These are phyloP conservation scores for Oreotrochilus melanogaster DNA, from an alignment of 2,113 vertebrate species.

Conservation along the genomic window DNA sequence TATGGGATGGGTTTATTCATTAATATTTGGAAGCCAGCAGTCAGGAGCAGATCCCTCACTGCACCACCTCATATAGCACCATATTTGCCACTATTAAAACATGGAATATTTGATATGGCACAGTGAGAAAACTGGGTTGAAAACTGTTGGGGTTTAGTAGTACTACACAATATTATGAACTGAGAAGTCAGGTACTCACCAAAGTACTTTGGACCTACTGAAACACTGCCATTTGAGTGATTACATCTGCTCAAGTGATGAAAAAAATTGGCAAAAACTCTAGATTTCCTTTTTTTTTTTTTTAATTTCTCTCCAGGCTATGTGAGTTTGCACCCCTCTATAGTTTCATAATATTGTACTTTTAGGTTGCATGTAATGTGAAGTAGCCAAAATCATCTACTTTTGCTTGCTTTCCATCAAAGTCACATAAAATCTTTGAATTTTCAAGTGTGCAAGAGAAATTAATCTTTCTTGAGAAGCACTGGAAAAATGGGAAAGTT, in stretches of 20 bases:
- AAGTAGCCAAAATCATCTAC: background rate
- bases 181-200: background rate
- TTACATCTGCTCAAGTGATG: slow-evolving; percentile 47
- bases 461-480: background rate
- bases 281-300: background rate
- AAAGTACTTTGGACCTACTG: background rate
- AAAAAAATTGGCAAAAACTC: background rate
- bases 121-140: background rate
- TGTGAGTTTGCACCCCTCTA: slow-evolving; percentile 58
- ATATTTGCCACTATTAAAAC: background rate
- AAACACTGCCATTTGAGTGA: slow-evolving; percentile 68
- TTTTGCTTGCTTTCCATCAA: background rate
- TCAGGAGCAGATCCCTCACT: background rate
- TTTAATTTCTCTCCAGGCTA: fast-evolving
- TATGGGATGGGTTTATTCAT: background rate
- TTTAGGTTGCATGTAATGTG: background rate
- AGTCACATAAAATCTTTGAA: background rate
- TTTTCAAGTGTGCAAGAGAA: background rate
- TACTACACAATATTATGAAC: background rate
- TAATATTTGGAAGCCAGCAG: background rate
- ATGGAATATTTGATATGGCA: background rate
- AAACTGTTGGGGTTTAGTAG: background rate
- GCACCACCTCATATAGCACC: background rate
- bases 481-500: background rate
- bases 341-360: background rate